These are phyloP conservation scores for Halesus radiatus DNA, from an alignment of 1,140 invertebrate species.

Conservation along the genomic window DNA sequence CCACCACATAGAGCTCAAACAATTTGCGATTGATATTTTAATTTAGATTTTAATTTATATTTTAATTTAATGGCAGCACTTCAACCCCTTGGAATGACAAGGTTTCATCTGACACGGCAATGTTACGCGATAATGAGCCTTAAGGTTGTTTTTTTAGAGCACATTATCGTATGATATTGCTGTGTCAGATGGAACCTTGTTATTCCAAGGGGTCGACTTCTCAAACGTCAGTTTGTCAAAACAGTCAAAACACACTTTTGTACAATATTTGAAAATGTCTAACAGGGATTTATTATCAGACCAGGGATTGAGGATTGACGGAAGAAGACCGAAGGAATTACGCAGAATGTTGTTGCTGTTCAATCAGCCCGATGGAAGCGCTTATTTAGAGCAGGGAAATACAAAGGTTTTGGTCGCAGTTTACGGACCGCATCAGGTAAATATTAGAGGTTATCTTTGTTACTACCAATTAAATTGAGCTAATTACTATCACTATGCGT, in stretches of 20 bases:
- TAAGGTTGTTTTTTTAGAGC: no score
- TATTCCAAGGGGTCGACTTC: no score
- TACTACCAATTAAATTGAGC: conserved; percentile 17
- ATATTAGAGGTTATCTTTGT: conserved; percentile 41
- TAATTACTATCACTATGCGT: no score
- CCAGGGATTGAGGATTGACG: conserved; percentile 88
- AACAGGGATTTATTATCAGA: conserved; percentile 68
- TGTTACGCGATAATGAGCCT: no score
- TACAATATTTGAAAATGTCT: conserved; percentile 42
- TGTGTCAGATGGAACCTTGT: no score
- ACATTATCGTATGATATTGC: no score
- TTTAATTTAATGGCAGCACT: no score
- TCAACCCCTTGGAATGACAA: no score
- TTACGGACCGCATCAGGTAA: conserved; percentile 94
- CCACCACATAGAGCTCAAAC: no score
- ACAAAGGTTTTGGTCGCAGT: conserved; percentile 95
- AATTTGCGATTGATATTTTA: no score
- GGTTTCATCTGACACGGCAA: no score
- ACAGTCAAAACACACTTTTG: neutral
- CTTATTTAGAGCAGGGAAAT: conserved; percentile 96
- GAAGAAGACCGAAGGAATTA: conserved; percentile 88
- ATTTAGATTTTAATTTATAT: no score
- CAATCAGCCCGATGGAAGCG: conserved; percentile 94
- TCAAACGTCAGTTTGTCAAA: neutral
- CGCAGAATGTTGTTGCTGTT: conserved; percentile 94